Base-by-base conservation (phyloP, 30 jellyfish, hydroid and myxozoan genomes). In the Euphysa ruthae region DNA sequence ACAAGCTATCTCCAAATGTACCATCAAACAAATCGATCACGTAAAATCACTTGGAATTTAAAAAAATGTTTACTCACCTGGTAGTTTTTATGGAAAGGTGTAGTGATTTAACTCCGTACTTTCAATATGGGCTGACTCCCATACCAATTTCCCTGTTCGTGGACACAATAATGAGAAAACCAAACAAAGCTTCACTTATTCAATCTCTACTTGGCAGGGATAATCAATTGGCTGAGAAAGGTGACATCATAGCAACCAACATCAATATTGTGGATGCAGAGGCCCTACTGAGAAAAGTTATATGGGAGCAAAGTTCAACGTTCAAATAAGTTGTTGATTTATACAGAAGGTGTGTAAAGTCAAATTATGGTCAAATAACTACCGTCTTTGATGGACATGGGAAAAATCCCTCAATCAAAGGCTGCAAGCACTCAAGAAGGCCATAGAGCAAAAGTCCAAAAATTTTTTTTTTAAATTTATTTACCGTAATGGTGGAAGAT, bases 251-350 rank as follows among this genome's bases (percentile, higher is more conserved):
- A 12, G 72, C 78, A 65, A 35, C 21, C 38, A 19, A n/a, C n/a
- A n/a, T n/a, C n/a, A n/a, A 44, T 44, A 79, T 71, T 38, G 58
- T 55, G 23, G 82, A 71, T 71, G 83, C 79, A 27, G 83, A 79
- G 28, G 83, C 83, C 38, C 83, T 58, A 20, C 83, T 71, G 69
- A 69, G 51, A 34, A 29, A 56, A 34, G 66, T 71, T 34, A 22
- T 32, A 16, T 57, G 69, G 83, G 35, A 24, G 30, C 46, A 32
- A 31, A 35, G 50, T 4, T 49, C 82, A 69, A 49, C 78, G 19
- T 69, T 30, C 79, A 32, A 29, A 20, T 63, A 44, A 46, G 44
- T 69, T 18, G 35, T 69, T 27, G 18, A 34, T 32, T 49, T 30
- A 52, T 52, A 69, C 44, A 35, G 18, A 50, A 21, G 33, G 79